Evolutionary conservation across 2,888 invertebrate species (phyloP), one percentile per base, ranked within the genome.

Genomic region (Psylliodes chrysocephalus): DNA sequence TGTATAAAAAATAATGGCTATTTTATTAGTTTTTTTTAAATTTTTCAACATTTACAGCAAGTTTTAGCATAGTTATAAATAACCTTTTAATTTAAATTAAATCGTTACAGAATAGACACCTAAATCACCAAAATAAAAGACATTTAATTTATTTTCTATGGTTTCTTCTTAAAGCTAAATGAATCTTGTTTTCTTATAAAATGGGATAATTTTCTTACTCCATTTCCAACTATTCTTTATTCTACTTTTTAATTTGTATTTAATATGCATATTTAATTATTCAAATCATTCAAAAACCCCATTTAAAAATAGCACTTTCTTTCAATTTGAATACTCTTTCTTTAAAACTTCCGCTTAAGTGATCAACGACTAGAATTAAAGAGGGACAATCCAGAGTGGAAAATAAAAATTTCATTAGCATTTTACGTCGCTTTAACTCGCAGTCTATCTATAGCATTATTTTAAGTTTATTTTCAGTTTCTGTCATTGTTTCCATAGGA

Each of bases 321-420:
- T 63, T 59, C 63, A 66, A 33, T 64, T 63, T 62, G 53, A 64
- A 69, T 66, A 66, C 65, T 65, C 62, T 64, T 63, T 65, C 62
- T 64, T 63, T 51, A 63, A 64, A 66, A 64, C 59, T 69, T 66
- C 64, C 64, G 66, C 66, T 66, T 47, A 64, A 64, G 66, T 66
- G 62, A 69, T 67, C 67, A 66, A 64, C 66, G 62, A 66, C 55
- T 65, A 62, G 64, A 69, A 62, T 67, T 66, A 66, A n/a, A 60
- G 52, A 54, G 22, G 28, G 63, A 63, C 67, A 63, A 64, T 54
- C 57, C 40, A 10, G 54, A 46, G 59, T 60, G 64, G 60, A 69
- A 68, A 68, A 68, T 68, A 66, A 63, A 63, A 66, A 63, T 57
- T 68, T 63, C 57, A 66, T 68, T 64, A 60, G 64, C 64, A 68